These are phyloP conservation scores for Bambusicola thoracicus DNA, from an alignment of 2,113 vertebrate species.

Conservation along the genomic window DNA sequence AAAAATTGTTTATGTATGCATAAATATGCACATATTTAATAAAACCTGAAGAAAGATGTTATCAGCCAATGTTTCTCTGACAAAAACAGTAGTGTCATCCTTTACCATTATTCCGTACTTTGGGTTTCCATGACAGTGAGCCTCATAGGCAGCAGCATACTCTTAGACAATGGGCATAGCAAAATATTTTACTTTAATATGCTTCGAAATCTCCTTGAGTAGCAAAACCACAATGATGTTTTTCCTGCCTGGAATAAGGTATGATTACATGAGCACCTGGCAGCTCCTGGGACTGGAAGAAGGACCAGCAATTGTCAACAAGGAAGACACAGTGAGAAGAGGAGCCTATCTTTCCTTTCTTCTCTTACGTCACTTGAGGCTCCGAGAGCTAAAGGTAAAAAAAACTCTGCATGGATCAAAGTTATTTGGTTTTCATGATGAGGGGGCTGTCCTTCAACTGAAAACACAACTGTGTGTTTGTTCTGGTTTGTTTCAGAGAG, in stretches of 20 bases:
- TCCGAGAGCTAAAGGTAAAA: slow-evolving; percentile 80
- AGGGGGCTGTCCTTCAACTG: background rate
- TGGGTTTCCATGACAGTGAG: background rate
- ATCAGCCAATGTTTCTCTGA: background rate
- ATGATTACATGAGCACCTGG: slow-evolving; percentile 41
- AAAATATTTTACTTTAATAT: background rate
- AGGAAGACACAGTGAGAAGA: slow-evolving; percentile 38
- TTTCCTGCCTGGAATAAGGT: slow-evolving; percentile 45
- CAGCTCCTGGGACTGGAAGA: slow-evolving; percentile 72
- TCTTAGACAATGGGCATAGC: background rate
- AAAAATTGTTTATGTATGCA: background rate
- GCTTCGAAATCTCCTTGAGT: background rate
- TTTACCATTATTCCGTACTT: background rate
- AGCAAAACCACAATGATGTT: background rate
- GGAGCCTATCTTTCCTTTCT: slow-evolving; percentile 78
- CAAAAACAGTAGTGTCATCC: background rate
- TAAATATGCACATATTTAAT: background rate
- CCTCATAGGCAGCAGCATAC: background rate
- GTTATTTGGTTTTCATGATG: background rate
- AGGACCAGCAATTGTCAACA: background rate
- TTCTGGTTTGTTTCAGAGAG: slow-evolving; percentile 48
- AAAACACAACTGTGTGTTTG: background rate
- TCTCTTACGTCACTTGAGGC: slow-evolving; percentile 73
- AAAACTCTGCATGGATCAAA: background rate
- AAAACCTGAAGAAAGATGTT: background rate